Evolutionary conservation across 2,888 invertebrate species (phyloP), one percentile per base, ranked within the genome.

Genomic region (Pristionchus arcanus): DNA sequence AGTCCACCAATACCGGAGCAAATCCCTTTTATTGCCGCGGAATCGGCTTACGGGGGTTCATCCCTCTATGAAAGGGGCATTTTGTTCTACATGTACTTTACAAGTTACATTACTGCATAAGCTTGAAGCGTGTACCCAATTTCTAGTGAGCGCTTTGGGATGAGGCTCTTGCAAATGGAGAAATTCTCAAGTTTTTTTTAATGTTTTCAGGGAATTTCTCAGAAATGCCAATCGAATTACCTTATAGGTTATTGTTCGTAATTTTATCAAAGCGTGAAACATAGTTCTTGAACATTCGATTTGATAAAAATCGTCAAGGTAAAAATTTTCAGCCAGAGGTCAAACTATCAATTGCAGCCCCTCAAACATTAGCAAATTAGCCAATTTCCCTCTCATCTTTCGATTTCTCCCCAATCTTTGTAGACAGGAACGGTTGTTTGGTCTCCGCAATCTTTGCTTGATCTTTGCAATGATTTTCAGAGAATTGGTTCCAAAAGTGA

Each of bases 61-160:
- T 21, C 63, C 63, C n/a, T 63, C 21, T n/a, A n/a, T 11, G 25
- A 25, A n/a, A 25, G 63, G 63, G 63, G n/a, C 63, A 63, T 63
- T 63, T 63, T 63, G 63, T 25, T 25, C 63, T 63, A 63, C 63
- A 25, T 11, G 63, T n/a, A 63, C 63, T 63, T 63, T 63, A n/a
- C n/a, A 25, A 63, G 63, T n/a, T 63, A 63, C 63, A 63, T 63
- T 63, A 63, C 63, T n/a, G 63, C 63, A 63, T n/a, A 63, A 63
- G 63, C 63, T 63, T 11, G 63, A 63, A 21, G 21, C 0, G n/a
- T 25, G 63, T n/a, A 63, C 63, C n/a, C 63, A n/a, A 25, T 25
- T 63, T 59, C 59, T 59, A 63, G n/a, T n/a, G 63, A 63, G 25
- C 21, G n/a, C n/a, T 63, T n/a, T 25, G 25, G 63, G n/a, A 25